Conservation (phyloP, 2,888 invertebrate species). For the Dyspetes luteomarginatus region DNA sequence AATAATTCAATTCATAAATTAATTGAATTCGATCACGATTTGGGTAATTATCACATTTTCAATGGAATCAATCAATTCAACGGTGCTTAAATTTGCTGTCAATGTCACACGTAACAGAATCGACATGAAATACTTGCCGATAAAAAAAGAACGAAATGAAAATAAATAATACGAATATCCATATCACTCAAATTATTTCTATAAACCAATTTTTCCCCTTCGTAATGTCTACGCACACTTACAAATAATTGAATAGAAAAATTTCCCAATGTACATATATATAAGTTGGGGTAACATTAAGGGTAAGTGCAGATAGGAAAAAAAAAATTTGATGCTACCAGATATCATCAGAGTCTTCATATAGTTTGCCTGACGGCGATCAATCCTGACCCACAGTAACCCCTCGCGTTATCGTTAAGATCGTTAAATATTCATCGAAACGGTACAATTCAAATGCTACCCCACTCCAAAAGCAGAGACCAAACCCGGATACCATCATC, state of each 20-base stretch:
- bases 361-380: constrained; percentile 14
- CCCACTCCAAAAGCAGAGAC: neutral
- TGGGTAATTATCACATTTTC: too few species aligned
- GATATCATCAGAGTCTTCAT: neutral
- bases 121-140: too few species aligned
- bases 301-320: neutral
- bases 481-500: constrained; percentile 29
- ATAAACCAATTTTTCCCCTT: too few species aligned
- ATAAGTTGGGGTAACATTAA: neutral
- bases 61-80: too few species aligned
- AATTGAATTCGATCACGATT: too few species aligned
- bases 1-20: too few species aligned
- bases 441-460: constrained; percentile 33
- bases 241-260: neutral
- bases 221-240: neutral
- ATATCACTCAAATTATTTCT: too few species aligned
- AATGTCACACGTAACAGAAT: too few species aligned
- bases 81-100: too few species aligned
- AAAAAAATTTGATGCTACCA: constrained; percentile 18
- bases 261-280: neutral
- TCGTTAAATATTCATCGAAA: constrained; percentile 63
- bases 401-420: constrained; percentile 31
- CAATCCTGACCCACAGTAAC: constrained; percentile 51
- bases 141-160: too few species aligned
- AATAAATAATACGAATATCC: too few species aligned